Conservation (phyloP, 2,797 vertebrate species). For the Poecile montanus region DNA sequence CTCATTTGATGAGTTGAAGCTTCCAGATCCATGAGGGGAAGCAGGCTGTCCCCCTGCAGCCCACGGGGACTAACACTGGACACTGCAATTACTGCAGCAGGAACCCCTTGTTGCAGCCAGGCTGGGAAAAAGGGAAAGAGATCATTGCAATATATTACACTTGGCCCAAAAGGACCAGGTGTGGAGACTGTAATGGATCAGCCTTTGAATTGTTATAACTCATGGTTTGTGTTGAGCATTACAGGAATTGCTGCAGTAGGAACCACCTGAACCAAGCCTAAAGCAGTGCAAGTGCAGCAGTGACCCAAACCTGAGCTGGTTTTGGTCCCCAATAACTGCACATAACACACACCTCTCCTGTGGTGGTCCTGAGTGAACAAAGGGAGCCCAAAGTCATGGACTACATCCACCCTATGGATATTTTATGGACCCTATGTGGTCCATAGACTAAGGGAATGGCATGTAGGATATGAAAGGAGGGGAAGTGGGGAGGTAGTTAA, state of each 20-base stretch:
- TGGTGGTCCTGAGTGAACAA: not conserved
- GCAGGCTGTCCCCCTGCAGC: not conserved
- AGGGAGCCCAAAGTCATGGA: not conserved
- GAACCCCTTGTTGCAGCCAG: not conserved
- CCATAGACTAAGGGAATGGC: not conserved
- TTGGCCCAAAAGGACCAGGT: not conserved
- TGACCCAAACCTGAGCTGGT: not conserved
- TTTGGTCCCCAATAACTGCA: not conserved
- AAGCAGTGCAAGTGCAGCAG: not conserved
- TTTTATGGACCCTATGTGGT: not conserved
- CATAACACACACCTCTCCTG: fast-evolving
- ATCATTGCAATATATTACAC: not conserved
- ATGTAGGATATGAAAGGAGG: not conserved
- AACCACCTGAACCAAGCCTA: not conserved
- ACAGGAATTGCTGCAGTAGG: not conserved
- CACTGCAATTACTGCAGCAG: not conserved
- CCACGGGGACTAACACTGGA: not conserved
- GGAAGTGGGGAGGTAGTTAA: not conserved
- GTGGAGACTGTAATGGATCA: too few species aligned
- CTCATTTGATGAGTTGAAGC: not conserved
- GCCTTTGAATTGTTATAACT: not conserved
- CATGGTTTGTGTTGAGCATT: fast-evolving
- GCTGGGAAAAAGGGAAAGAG: not conserved
- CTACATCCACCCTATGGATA: too few species aligned
- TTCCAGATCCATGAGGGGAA: not conserved